Evolutionary conservation across 2,888 invertebrate genomes (phyloP), one percentile per base, ranked within the genome.

Genomic region (Peribatodes rhomboidaria): DNA sequence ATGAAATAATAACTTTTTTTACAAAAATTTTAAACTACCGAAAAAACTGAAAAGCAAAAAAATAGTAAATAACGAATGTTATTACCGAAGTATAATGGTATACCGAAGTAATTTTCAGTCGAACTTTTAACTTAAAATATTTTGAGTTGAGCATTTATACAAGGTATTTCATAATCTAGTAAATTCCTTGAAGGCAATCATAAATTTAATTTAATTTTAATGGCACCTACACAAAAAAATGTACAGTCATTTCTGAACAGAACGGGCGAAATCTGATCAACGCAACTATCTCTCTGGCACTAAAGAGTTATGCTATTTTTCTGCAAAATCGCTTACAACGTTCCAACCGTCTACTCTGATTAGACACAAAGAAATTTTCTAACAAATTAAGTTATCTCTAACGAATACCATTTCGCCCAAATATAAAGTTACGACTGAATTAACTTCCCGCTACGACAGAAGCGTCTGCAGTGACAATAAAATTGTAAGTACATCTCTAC

Each of bases 391-490:
- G 67, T 53, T 61, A 68, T 64, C 67, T 62, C 61, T 27, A 65
- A 64, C 54, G 50, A 63, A 63, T 59, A 44, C 60, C 44, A 61
- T 66, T 65, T 52, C 64, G 52, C 61, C 61, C 62, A 73, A 73
- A 71, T 59, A 68, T 69, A 68, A 65, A 65, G 53, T 69, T 55
- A 70, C 59, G 70, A 70, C 70, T 69, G 79, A 84, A 82, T 84
- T 80, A 79, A 78, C 76, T 78, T 75, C 70, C 62, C 67, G 70
- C 72, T 65, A 67, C 71, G 75, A 79, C 78, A 59, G 65, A 75
- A 71, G 73, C 72, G 77, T 78, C 74, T 79, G 77, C 78, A 79
- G 70, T 77, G 79, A 83, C 81, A 82, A 83, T 84, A 82, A 82
- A 82, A 79, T 74, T 74, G 75, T 75, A 65, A 76, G 71, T 76